Evolutionary conservation across 2,113 vertebrate species (phyloP).

Genomic region (Oenanthe melanoleuca): DNA sequence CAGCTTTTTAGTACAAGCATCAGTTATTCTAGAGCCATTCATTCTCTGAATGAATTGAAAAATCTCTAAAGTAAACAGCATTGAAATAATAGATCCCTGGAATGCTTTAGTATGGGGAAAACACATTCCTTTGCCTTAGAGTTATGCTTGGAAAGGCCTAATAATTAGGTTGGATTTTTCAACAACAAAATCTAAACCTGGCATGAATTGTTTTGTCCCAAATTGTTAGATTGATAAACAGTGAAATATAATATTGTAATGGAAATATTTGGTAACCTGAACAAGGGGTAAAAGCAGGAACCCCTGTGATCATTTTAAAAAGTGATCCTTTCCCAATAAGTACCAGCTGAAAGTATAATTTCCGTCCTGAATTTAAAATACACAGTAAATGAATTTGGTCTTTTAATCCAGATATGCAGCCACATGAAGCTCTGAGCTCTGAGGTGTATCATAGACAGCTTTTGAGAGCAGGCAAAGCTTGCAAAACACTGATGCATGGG

Average conservation of each 20-base stretch:
- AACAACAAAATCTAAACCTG: background rate
- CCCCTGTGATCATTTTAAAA: background rate
- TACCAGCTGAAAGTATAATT: background rate
- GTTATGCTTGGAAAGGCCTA: conserved; percentile 15
- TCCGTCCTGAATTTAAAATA: background rate
- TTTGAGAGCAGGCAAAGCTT: background rate
- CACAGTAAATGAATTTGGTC: background rate
- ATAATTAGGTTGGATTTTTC: conserved; percentile 1
- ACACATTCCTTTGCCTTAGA: conserved; percentile 20
- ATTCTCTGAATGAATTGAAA: conserved; percentile 26
- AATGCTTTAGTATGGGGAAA: conserved; percentile 47
- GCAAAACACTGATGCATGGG: background rate
- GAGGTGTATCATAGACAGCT: background rate
- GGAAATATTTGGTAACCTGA: background rate
- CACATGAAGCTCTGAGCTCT: background rate
- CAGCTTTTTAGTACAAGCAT: conserved; percentile 8
- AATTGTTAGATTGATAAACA: background rate
- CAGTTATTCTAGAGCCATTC: background rate
- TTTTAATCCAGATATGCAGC: background rate
- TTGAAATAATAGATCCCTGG: conserved; percentile 35
- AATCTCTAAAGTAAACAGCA: conserved; percentile 54
- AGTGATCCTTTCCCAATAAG: background rate
- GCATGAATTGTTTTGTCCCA: background rate
- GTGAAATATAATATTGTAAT: background rate
- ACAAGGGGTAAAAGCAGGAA: background rate